Conservation (phyloP, 2,113 vertebrate genomes). For the Oxygymnocypris stewartii region DNA sequence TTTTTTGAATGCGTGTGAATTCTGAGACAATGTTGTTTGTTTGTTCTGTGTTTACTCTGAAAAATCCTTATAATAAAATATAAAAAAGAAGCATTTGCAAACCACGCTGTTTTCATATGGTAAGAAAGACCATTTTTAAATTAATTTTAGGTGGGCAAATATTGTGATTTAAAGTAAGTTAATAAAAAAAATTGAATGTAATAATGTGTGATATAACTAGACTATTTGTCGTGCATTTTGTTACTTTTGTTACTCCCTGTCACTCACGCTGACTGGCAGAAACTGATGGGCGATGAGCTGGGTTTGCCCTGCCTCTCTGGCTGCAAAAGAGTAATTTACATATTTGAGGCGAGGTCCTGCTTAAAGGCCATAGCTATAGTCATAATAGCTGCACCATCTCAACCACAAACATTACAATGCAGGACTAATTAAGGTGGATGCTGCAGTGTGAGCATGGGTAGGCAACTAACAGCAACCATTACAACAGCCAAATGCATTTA, state of each 20-base stretch:
- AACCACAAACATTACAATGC: constrained; percentile 33
- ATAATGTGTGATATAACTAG: background rate
- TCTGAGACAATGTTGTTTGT: no score
- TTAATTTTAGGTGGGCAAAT: background rate
- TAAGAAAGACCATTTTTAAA: background rate
- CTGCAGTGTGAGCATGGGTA: constrained; percentile 41
- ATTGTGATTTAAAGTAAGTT: background rate
- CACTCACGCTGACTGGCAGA: constrained; percentile 33
- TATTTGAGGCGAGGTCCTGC: constrained; percentile 48
- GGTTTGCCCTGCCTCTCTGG: constrained; percentile 4
- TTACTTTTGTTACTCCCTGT: background rate
- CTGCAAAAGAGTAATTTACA: constrained; percentile 45
- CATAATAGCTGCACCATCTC: constrained; percentile 43
- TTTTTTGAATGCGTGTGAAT: no score
- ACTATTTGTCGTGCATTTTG: background rate
- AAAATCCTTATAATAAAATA: no score
- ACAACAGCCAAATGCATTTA: constrained; percentile 64
- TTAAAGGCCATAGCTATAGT: constrained; percentile 32
- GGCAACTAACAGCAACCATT: constrained; percentile 56
- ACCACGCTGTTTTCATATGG: background rate
- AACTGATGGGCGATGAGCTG: constrained; percentile 11
- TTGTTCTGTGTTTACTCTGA: no score
- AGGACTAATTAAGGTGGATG: constrained; percentile 46
- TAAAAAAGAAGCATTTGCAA: background rate
- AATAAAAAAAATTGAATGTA: background rate